phyloP scores from a whole-genome alignment of 2,113 vertebrate species.

The Chionomys nivalis region DNA sequence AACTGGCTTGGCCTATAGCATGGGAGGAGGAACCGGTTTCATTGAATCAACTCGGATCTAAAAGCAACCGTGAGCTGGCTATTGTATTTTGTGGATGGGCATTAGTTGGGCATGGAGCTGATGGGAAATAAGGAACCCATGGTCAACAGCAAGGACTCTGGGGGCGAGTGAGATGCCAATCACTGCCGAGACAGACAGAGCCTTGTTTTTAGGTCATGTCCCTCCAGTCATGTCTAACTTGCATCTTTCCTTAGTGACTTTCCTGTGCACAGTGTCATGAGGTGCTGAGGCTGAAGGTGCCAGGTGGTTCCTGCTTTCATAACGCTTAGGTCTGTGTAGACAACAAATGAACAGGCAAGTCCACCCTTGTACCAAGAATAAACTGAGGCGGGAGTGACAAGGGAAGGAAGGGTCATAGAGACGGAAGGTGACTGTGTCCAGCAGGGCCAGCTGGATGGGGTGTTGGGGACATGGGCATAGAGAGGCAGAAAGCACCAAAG shows the following conservation, averaged over 20 bases:
- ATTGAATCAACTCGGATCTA: background rate
- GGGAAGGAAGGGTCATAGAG: background rate
- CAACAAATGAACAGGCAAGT: background rate
- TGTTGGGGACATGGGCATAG: background rate
- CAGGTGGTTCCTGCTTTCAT: background rate
- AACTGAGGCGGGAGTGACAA: background rate
- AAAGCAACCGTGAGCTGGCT: background rate
- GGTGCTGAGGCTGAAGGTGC: background rate
- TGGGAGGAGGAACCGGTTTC: background rate
- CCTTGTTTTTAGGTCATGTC: background rate
- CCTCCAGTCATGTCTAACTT: background rate
- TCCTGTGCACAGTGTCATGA: background rate
- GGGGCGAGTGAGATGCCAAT: background rate
- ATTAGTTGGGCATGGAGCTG: background rate
- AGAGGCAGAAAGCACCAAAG: background rate
- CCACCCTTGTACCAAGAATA: background rate
- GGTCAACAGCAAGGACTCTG: background rate
- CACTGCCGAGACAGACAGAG: too few species aligned
- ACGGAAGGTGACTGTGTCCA: background rate
- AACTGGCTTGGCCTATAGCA: too few species aligned
- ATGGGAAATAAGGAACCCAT: background rate
- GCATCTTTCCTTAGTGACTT: background rate
- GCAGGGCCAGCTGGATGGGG: background rate
- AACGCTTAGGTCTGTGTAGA: background rate
- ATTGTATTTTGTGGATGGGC: background rate